phyloP scores from a whole-genome alignment of 2,888 invertebrate species.

The Strigamia crassipes region DNA sequence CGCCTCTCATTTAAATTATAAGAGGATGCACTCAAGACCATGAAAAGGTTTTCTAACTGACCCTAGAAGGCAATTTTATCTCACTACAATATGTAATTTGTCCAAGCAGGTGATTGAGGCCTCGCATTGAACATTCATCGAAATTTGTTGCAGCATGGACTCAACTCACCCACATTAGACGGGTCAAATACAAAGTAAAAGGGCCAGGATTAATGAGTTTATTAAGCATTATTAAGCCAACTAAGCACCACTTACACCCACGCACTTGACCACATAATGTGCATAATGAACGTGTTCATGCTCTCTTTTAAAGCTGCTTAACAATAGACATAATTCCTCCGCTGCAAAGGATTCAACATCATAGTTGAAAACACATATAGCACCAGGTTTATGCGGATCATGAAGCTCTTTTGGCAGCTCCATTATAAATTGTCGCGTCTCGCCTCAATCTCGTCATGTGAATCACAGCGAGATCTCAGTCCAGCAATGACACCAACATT shows the following conservation, averaged over 20 bases:
- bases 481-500: constrained; percentile 40
- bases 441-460: constrained; percentile 36
- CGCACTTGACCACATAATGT: constrained; percentile 37
- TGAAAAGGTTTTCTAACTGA: constrained; percentile 13
- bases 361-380: constrained; percentile 22
- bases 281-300: constrained; percentile 32
- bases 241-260: constrained; percentile 38
- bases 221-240: constrained; percentile 32
- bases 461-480: constrained; percentile 35
- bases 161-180: constrained; percentile 20
- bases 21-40: constrained; percentile 1
- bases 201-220: constrained; percentile 36
- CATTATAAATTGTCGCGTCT: constrained; percentile 35
- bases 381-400: constrained; percentile 36
- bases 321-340: constrained; percentile 11
- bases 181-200: constrained; percentile 13
- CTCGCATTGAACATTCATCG: constrained; percentile 29
- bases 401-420: constrained; percentile 25
- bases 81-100: constrained; percentile 13
- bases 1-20: constrained; percentile 6
- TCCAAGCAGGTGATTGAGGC: constrained; percentile 26
- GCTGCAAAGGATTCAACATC: constrained; percentile 5
- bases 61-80: background rate
- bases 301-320: constrained; percentile 29
- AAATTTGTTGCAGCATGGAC: background rate